Evolutionary conservation across 1,140 invertebrate species (phyloP).

Genomic region (Platyscapa corneri): DNA sequence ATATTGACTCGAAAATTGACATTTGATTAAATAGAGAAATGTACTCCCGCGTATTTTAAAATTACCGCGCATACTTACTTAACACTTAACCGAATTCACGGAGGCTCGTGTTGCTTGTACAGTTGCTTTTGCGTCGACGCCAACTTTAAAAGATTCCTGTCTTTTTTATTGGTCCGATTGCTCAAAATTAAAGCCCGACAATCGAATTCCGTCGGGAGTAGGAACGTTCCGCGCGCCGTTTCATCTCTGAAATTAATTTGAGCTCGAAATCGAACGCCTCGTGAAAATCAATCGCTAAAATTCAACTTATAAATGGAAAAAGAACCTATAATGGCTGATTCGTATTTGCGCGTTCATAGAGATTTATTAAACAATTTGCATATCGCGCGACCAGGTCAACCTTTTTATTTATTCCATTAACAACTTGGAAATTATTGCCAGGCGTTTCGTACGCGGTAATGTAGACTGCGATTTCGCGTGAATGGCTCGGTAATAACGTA

Average conservation of each 20-base stretch:
- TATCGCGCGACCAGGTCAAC: not conserved
- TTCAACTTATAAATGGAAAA: not conserved
- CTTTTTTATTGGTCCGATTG: not conserved
- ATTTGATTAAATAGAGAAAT: slow-evolving; percentile 45
- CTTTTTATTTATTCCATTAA: slow-evolving; percentile 18
- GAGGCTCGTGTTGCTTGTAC: not conserved
- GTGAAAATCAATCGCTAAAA: not conserved
- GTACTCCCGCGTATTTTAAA: not conserved
- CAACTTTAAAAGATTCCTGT: not conserved
- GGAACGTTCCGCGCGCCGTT: not conserved
- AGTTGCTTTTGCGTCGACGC: not conserved
- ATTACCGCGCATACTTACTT: not conserved
- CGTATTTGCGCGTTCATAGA: not conserved
- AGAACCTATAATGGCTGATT: not conserved
- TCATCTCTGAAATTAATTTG: not conserved
- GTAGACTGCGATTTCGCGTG: not conserved
- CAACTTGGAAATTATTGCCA: not conserved
- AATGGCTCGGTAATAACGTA: slow-evolving; percentile 9
- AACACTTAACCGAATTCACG: not conserved
- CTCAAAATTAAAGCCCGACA: slow-evolving; percentile 17
- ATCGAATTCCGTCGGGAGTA: not conserved
- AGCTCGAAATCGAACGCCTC: not conserved
- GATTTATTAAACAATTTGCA: not conserved
- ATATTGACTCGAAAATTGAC: slow-evolving; percentile 44
- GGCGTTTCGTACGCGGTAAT: not conserved